phyloP scores from a whole-genome alignment of 2,888 invertebrate genomes.

The Itoplectis maculator region DNA sequence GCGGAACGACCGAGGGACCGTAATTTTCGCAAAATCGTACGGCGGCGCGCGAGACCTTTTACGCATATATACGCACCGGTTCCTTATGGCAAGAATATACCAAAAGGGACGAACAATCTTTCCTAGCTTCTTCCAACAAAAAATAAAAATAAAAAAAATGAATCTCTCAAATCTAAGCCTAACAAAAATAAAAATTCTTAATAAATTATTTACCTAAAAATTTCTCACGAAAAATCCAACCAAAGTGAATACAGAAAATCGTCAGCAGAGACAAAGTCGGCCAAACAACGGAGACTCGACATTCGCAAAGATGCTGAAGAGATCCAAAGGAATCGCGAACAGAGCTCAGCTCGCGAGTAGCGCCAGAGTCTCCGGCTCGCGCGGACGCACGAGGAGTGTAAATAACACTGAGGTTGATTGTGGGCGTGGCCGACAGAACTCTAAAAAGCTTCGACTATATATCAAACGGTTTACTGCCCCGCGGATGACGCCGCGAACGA shows the following conservation, averaged over 20 bases:
- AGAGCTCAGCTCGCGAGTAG: conserved; percentile 43
- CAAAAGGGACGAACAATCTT: conserved; percentile 14
- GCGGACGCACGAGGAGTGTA: conserved; percentile 80
- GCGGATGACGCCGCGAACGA: conserved; percentile 78
- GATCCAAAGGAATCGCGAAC: conserved; percentile 48
- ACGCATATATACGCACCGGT: conserved; percentile 13
- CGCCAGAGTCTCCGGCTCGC: conserved; percentile 63
- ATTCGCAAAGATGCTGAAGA: no score
- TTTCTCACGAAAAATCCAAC: no score
- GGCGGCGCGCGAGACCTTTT: conserved; percentile 35
- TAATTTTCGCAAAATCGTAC: conserved; percentile 57
- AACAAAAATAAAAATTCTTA: neutral
- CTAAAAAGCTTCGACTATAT: conserved; percentile 85
- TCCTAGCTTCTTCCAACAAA: neutral
- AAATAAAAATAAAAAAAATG: neutral
- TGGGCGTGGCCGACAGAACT: conserved; percentile 85
- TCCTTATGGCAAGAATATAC: conserved; percentile 9
- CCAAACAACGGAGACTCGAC: no score
- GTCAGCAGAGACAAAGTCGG: conserved; percentile 26
- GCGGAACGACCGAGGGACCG: conserved; percentile 49
- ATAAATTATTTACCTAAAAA: neutral
- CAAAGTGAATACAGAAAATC: conserved; percentile 19
- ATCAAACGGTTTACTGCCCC: conserved; percentile 84
- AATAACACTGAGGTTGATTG: conserved; percentile 85
- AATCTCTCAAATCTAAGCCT: neutral